phyloP scores from a whole-genome alignment of 1,140 invertebrate genomes.

The Lamellibrachia luymesi region DNA sequence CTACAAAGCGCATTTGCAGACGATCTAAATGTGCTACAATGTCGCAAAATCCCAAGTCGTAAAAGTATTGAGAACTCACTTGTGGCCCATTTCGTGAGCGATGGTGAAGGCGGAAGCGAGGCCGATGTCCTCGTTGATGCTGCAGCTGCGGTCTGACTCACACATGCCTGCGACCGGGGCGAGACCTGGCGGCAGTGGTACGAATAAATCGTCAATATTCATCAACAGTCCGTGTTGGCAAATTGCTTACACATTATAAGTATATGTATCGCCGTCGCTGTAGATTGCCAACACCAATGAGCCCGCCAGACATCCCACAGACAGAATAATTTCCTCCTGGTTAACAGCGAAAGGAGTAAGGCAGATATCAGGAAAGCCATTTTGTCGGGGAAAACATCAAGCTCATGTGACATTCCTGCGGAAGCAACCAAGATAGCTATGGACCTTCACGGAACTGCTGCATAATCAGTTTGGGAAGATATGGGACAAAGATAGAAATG shows the following conservation, averaged over 20 bases:
- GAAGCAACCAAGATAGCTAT: too few species aligned
- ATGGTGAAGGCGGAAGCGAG: conserved; percentile 86
- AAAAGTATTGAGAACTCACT: conserved; percentile 65
- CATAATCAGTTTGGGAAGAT: too few species aligned
- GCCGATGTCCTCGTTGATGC: conserved; percentile 88
- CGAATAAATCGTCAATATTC: background rate
- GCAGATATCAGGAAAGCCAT: too few species aligned
- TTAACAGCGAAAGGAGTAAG: too few species aligned
- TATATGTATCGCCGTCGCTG: background rate
- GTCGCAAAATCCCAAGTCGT: background rate
- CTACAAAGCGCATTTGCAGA: background rate
- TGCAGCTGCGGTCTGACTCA: conserved; percentile 79
- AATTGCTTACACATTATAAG: background rate
- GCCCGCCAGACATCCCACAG: too few species aligned
- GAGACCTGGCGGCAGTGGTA: conserved; percentile 61
- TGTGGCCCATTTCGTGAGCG: conserved; percentile 88
- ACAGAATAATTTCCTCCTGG: too few species aligned
- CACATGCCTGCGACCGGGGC: conserved; percentile 90
- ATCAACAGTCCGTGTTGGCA: background rate
- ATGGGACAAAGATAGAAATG: too few species aligned
- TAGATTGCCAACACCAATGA: too few species aligned
- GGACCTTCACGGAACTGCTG: too few species aligned
- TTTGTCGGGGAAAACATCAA: too few species aligned
- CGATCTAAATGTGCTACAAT: background rate
- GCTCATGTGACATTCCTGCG: too few species aligned